Base-by-base conservation (phyloP, 2,888 invertebrate species). In the Drosophila kambysellisi region DNA sequence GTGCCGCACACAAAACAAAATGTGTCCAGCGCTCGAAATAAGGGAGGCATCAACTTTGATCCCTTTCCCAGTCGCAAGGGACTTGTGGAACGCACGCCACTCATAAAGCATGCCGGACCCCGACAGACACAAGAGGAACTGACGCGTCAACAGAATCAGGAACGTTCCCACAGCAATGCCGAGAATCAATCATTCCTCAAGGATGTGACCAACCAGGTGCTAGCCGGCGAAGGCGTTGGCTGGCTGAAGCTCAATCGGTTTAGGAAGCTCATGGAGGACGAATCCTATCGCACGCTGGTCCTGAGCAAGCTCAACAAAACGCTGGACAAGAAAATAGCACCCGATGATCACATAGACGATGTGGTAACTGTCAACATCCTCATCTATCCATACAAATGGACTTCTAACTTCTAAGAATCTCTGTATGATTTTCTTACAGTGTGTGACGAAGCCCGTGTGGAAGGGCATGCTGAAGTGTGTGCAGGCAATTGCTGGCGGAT, bases 201-300 rank as follows among this genome's bases (percentile, higher is more conserved):
- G 91, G 99, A 99, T 91, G 97, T 97, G 80, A 94, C 95, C 92
- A 91, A 77, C 41, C 93, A 93, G 79, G 93, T 93, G 4, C 64
- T 93, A 32, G 91, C 91, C 8, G 93, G 93, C 0, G 93, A 93
- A 72, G 93, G 93, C 0, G 97, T 99, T 0, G 98, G 99, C 25
- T 99, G 99, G 98, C 94, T 99, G 56, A 98, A 99, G 92, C 94
- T 98, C 25, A 98, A 97, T 91, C 95, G 98, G 32, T 94, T 99
- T 58, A 97, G 97, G 92, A 99, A 98, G 91, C 94, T 99, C 35
- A 98, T 99, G 98, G 99, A 99, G 92, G 99, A 99, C 93, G 99
- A 99, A 93, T 99, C 98, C 54, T 98, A 99, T 93, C 95, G 99
- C 41, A 99, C 98, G 92, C 96, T 99, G 94, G 97, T 99, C 46